A percentile compares a stretch with the other conserved stretches of the same genome.
These are phyloP conservation scores for Zaprionus bogoriensis DNA, from an alignment of 2,888 invertebrate genomes.

Conservation along the genomic window DNA sequence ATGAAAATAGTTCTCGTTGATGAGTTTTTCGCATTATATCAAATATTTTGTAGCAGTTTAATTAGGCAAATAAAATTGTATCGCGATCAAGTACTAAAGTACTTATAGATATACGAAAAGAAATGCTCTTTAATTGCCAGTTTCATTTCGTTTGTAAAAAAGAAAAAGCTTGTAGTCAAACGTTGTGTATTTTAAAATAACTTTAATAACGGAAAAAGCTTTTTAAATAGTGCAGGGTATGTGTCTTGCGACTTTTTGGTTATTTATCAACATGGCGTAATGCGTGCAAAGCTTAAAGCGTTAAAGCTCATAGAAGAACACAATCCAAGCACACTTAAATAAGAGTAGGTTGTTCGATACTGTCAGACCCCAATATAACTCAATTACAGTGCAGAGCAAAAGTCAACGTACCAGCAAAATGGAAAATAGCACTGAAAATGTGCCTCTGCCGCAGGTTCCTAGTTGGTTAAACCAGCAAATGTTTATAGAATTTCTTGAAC, in stretches of 20 bases:
- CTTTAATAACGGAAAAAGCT: neutral
- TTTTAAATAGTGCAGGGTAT: neutral
- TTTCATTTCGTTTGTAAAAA: no score
- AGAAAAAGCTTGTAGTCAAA: no score
- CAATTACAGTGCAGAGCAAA: slow-evolving; percentile 8
- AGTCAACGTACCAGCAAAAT: slow-evolving; percentile 15
- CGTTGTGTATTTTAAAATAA: neutral
- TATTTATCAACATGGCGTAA: slow-evolving; percentile 19
- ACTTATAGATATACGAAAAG: no score
- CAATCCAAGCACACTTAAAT: no score
- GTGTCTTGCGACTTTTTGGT: neutral
- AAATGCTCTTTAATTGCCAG: no score
- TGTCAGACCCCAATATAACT: neutral
- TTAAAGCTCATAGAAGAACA: slow-evolving; percentile 6
- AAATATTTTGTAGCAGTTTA: no score
- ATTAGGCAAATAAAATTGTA: no score
- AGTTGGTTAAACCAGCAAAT: slow-evolving; percentile 38
- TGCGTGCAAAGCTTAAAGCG: slow-evolving; percentile 8
- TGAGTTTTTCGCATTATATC: no score
- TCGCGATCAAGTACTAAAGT: no score
- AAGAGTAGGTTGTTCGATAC: no score
- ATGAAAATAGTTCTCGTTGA: neutral
- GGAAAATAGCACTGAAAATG: slow-evolving; percentile 12
- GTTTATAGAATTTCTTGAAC: slow-evolving; percentile 60
- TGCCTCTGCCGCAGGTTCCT: no score